Percentiles rank a stretch among this genome's conserved stretches.
These are phyloP conservation scores for Drosophila ochracea DNA, from an alignment of 2,888 invertebrate species.

Conservation along the genomic window DNA sequence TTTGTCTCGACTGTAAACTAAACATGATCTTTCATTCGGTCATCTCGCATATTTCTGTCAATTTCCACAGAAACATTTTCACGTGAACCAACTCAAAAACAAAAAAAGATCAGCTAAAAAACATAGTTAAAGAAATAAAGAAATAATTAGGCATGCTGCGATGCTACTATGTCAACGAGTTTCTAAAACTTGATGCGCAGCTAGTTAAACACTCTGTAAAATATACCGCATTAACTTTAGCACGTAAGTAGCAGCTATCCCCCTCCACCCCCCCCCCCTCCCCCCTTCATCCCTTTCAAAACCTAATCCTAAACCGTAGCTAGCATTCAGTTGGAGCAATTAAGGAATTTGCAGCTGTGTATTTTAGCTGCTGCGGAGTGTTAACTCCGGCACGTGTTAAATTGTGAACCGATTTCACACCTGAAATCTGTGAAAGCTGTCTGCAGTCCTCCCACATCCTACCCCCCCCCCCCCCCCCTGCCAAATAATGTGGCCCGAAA, in stretches of 20 bases:
- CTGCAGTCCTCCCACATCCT: background rate
- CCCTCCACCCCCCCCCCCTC: background rate
- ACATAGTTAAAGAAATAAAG: conserved; percentile 13
- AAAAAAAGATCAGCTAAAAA: background rate
- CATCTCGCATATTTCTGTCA: conserved; percentile 12
- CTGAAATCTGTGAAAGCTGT: conserved; percentile 10
- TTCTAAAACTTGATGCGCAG: conserved; percentile 68
- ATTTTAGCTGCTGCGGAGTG: conserved; percentile 9
- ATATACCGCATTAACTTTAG: conserved; percentile 62
- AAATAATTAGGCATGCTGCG: conserved; percentile 34
- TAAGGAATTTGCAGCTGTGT: conserved; percentile 26
- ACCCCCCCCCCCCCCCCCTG: too few relatives aligned
- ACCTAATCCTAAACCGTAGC: background rate
- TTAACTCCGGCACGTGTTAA: conserved; percentile 56
- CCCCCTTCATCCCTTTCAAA: too few relatives aligned
- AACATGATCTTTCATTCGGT: background rate
- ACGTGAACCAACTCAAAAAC: conserved; percentile 46
- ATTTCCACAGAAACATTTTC: conserved; percentile 2
- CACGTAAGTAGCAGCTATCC: conserved; percentile 56
- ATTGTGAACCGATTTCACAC: conserved; percentile 59
- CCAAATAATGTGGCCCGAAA: conserved; percentile 47
- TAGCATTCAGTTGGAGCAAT: conserved; percentile 7
- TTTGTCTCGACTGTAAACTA: background rate
- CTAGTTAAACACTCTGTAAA: conserved; percentile 64
- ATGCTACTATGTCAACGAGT: conserved; percentile 54